Percentiles rank a stretch among this genome's conserved stretches.
Conservation (phyloP, 2,797 vertebrate genomes). For the Rhynchotus rufescens region DNA sequence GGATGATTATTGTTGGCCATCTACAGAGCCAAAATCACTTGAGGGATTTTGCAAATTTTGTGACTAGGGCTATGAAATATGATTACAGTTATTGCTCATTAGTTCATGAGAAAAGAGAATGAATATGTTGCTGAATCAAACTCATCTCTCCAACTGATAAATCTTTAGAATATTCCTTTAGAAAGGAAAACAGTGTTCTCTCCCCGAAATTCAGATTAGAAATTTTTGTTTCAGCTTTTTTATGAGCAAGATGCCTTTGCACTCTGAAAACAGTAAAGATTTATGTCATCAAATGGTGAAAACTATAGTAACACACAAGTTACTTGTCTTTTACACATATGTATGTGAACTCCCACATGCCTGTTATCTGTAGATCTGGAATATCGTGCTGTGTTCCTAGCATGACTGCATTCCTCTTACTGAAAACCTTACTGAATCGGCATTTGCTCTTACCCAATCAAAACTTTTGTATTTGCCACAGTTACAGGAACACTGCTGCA, state of each 20-base stretch:
- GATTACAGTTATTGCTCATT: slow-evolving; percentile 1
- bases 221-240: neutral
- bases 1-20: neutral
- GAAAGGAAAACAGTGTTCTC: neutral
- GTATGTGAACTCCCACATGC: neutral
- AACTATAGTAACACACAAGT: neutral
- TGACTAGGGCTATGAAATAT: neutral
- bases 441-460: neutral
- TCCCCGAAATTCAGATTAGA: neutral
- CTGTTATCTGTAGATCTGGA: neutral
- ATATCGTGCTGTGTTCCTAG: neutral
- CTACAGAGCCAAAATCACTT: slow-evolving; percentile 11
- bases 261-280: neutral
- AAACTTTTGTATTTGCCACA: neutral
- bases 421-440: too few relatives aligned
- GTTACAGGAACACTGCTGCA: neutral
- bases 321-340: neutral
- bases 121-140: neutral
- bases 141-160: slow-evolving; percentile 9
- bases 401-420: too few relatives aligned
- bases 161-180: neutral
- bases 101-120: slow-evolving; percentile 19
- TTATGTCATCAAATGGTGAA: neutral
- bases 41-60: neutral
- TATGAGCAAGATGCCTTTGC: neutral